These are phyloP conservation scores for Notiomystis cincta DNA, from an alignment of 2,113 vertebrate genomes.

Conservation along the genomic window DNA sequence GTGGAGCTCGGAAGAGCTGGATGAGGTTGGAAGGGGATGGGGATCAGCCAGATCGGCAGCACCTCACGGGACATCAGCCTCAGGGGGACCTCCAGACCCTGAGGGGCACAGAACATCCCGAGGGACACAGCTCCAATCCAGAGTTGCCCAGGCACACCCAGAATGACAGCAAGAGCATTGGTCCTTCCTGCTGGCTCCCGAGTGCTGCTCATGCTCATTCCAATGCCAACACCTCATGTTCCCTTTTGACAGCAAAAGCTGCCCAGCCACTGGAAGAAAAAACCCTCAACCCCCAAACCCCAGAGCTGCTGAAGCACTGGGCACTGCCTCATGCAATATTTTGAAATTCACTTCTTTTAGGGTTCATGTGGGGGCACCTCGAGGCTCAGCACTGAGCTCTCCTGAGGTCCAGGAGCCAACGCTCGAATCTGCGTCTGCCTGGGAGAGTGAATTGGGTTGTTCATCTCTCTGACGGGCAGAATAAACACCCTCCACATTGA, in stretches of 20 bases:
- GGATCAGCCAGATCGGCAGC: not conserved
- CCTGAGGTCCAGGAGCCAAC: not conserved
- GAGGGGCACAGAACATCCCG: accelerated
- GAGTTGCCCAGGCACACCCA: not conserved
- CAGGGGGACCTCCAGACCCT: not conserved
- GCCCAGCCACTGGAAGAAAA: not conserved
- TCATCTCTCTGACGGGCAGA: constrained; percentile 36
- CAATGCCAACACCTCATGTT: not conserved
- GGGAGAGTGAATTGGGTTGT: not conserved
- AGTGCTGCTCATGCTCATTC: accelerated
- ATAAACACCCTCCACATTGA: constrained; percentile 9
- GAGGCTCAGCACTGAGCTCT: not conserved
- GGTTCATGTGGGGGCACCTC: accelerated
- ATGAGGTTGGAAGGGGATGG: not conserved
- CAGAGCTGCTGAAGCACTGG: not conserved
- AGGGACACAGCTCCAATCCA: not conserved
- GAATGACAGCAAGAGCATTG: not conserved
- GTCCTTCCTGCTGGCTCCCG: not conserved
- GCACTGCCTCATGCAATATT: not conserved
- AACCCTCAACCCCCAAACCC: too few relatives aligned
- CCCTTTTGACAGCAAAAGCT: not conserved
- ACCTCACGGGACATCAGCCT: accelerated
- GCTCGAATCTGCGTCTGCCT: not conserved
- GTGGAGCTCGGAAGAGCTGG: not conserved
- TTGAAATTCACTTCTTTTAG: not conserved